A percentile compares a stretch with the other conserved stretches of the same genome.
These are phyloP conservation scores for Pachyramphus minor DNA, from an alignment of 2,113 vertebrate genomes.

Conservation along the genomic window DNA sequence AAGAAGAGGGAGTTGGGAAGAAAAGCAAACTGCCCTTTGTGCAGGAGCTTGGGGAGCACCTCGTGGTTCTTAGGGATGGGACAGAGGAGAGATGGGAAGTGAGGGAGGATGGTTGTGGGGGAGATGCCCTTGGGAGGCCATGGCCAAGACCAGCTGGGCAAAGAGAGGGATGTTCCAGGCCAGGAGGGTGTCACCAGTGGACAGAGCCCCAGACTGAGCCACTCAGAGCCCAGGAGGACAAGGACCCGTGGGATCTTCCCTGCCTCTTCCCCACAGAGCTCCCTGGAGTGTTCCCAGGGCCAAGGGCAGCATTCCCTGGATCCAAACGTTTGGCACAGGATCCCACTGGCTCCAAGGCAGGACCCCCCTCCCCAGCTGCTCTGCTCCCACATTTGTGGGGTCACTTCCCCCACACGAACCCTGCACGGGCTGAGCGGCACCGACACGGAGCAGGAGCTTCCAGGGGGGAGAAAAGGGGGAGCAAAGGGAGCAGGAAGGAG, in stretches of 20 bases:
- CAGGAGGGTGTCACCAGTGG: not conserved
- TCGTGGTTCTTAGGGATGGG: not conserved
- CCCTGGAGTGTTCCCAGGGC: not conserved
- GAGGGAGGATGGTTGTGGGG: not conserved
- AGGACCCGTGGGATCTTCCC: not conserved
- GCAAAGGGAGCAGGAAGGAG: not conserved
- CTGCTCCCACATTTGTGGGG: fast-evolving
- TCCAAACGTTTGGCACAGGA: not conserved
- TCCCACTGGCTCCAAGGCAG: not conserved
- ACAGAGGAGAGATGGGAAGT: not conserved
- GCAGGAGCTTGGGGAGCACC: not conserved
- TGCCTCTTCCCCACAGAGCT: too few species aligned
- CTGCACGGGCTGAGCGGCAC: fast-evolving
- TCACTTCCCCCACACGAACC: not conserved
- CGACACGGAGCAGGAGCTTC: fast-evolving
- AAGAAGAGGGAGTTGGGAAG: not conserved
- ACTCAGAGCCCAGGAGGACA: not conserved
- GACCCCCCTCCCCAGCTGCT: not conserved
- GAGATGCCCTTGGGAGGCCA: not conserved
- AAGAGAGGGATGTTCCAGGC: not conserved
- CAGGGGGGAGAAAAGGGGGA: not conserved
- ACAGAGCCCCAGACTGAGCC: not conserved
- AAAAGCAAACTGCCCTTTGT: not conserved
- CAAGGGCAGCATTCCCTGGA: not conserved
- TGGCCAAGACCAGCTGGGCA: not conserved